Base-by-base conservation (phyloP, 2,888 invertebrate genomes). In the Parelbella ahira region DNA sequence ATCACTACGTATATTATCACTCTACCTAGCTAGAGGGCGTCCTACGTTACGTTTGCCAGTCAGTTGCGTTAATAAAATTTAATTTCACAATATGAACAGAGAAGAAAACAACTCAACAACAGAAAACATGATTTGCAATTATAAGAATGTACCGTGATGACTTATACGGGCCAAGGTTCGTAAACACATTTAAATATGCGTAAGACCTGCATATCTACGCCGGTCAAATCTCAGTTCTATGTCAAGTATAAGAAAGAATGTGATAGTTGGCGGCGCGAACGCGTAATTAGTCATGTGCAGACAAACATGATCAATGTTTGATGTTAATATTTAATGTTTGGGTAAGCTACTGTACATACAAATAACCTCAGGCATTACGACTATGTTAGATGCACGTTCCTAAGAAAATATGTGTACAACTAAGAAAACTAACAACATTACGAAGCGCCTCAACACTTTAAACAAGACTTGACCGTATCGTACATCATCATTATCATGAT, bases 301-400 rank as follows among this genome's bases (percentile, higher is more conserved):
- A 13, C 37, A 42, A 37, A 45, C 42, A 45, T 37, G 33, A 6
- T 20, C 33, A 8, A 19, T 27, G 47, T 48, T 42, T 36, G 33
- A n/a, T 9, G 45, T 42, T 37, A 48, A 48, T 45, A 48, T 48
- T 37, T 21, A 45, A 45, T 48, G 19, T 48, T 48, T 45, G 41
- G 19, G 5, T 2, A 34, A 8, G 48, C 44, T 42, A 48, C 48
- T 36, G 44, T 37, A 15, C 38, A 23, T 24, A 38, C 29, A 29
- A 23, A 38, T 38, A 38, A 24, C 38, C 38, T 38, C 24, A 36
- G 7, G n/a, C n/a, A n/a, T n/a, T n/a, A n/a, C n/a, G n/a, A n/a
- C 25, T 9, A 15, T 25, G 25, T 24, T 36, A 11, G 25, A 11
- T n/a, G 4, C n/a, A 15, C 18, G 8, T 15, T 15, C 15, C 8